Conservation (phyloP, 2,888 invertebrate genomes). For the Lapara coniferarum region DNA sequence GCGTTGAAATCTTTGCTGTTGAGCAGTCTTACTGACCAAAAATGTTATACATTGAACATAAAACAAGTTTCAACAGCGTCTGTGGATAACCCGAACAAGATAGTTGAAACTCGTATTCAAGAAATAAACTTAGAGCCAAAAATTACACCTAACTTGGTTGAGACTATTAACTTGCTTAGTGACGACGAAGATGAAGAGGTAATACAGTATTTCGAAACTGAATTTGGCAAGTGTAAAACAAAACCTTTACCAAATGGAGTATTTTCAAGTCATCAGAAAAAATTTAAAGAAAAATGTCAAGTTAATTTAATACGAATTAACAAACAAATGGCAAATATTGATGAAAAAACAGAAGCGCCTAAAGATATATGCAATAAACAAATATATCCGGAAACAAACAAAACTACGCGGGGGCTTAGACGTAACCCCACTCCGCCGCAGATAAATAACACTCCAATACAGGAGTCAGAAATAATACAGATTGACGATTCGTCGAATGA, state of each 20-base stretch:
- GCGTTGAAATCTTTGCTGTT: slow-evolving; percentile 54
- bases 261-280: slow-evolving; percentile 57
- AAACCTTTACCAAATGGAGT: slow-evolving; percentile 41
- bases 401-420: not conserved
- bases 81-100: slow-evolving; percentile 38
- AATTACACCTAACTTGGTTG: slow-evolving; percentile 37
- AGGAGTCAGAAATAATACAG: slow-evolving; percentile 44
- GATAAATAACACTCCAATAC: not conserved
- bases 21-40: slow-evolving; percentile 47
- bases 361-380: not conserved
- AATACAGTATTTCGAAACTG: slow-evolving; percentile 51
- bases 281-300: slow-evolving; percentile 56
- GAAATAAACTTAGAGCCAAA: slow-evolving; percentile 40
- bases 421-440: not conserved
- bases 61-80: slow-evolving; percentile 49
- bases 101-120: slow-evolving; percentile 46
- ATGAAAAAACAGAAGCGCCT: not conserved
- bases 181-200: slow-evolving; percentile 65
- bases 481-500: slow-evolving; percentile 65
- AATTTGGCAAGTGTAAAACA: slow-evolving; percentile 61
- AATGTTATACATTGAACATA: slow-evolving; percentile 61
- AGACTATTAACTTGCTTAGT: slow-evolving; percentile 70
- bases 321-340: slow-evolving; percentile 29
- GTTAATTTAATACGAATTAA: slow-evolving; percentile 50
- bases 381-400: not conserved